Base-by-base conservation (phyloP, 2,888 invertebrate genomes). In the Thalpophila matura region DNA sequence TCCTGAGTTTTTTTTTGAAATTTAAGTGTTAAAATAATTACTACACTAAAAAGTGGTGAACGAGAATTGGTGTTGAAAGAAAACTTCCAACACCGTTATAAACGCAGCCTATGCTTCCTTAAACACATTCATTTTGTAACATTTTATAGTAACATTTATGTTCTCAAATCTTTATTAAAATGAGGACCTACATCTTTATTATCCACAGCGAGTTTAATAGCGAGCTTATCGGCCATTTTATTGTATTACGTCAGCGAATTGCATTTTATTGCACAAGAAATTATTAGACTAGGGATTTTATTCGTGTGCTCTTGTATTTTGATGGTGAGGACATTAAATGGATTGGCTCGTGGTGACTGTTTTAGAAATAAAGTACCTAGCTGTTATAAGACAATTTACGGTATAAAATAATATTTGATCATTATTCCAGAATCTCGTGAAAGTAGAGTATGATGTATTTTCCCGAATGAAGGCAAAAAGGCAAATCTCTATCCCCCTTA, bases 211-310 rank as follows among this genome's bases (percentile, higher is more conserved):
- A 46, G 16, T 61, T 69, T 70, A 66, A 56, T 47, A 27, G 49
- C 55, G 78, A 60, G n/a, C 51, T 69, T 67, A 72, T 27, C 20
- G 45, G 29, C 45, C 5, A 47, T 70, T 76, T 79, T 68, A 70
- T 73, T 79, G 58, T 60, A n/a, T 63, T 38, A 65, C 43, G 70
- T 79, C 78, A 77, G 78, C 78, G 38, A 54, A 59, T 37, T 70
- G 77, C 77, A 65, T 62, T 78, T 78, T 77, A 79, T 73, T 66
- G 42, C 26, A 37, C 29, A 22, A 14, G 6, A 46, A 16, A 55
- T 54, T 73, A 56, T 55, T 65, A 56, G 54, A 22, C 37, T 43
- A 20, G 65, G 9, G 31, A 38, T 40, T 61, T 60, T 76, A 77
- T 50, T 47, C 10, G 10, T 33, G 9, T 35, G 20, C 3, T 29